A percentile compares a stretch with the other conserved stretches of the same genome.
Evolutionary conservation across 2,888 invertebrate genomes (phyloP).

Genomic region (Drosophila anomelani): DNA sequence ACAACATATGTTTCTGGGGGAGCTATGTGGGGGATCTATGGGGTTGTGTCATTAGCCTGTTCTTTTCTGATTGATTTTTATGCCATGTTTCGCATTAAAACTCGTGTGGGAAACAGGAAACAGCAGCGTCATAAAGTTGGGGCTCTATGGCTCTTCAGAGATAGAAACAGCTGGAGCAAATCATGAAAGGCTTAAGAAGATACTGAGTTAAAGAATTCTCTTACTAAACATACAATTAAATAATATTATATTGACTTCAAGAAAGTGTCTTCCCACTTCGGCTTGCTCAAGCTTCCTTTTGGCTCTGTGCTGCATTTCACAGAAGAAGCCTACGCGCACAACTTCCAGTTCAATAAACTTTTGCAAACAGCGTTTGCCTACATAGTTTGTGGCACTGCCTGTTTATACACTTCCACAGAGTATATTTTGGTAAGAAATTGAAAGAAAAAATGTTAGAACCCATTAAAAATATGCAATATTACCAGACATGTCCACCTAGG

Average conservation of each 20-base stretch:
- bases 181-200: no score
- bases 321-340: slow-evolving; percentile 61
- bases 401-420: not conserved
- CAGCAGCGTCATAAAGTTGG: no score
- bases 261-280: not conserved
- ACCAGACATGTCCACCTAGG: not conserved
- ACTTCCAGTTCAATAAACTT: slow-evolving; percentile 77
- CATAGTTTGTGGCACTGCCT: slow-evolving; percentile 58
- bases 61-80: slow-evolving; percentile 5
- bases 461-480: not conserved
- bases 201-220: not conserved
- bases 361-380: slow-evolving; percentile 68
- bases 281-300: not conserved
- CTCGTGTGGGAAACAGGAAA: not conserved
- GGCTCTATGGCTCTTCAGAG: not conserved
- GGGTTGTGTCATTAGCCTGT: not conserved
- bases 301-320: slow-evolving; percentile 72
- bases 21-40: slow-evolving; percentile 2
- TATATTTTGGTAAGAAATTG: not conserved
- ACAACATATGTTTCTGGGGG: slow-evolving; percentile 1
- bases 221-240: no score
- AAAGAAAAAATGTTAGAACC: not conserved
- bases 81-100: slow-evolving; percentile 3
- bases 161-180: not conserved
- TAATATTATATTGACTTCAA: not conserved